Evolutionary conservation across 2,888 invertebrate species (phyloP).

Genomic region (Tetragonula carbonaria): DNA sequence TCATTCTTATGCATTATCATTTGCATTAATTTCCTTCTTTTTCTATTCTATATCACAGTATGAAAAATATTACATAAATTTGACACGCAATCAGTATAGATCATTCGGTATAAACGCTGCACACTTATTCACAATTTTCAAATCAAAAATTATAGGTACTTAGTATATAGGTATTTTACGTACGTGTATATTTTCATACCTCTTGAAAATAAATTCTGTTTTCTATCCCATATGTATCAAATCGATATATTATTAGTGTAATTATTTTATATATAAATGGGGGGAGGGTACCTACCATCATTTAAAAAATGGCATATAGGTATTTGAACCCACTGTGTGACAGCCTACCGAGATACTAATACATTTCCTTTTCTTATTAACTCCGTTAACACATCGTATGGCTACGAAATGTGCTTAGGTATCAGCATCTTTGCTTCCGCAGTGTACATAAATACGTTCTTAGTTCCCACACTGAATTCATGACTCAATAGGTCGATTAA

Average conservation of each 20-base stretch:
- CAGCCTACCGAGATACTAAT: constrained; percentile 54
- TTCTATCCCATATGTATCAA: constrained; percentile 54
- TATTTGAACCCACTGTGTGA: constrained; percentile 58
- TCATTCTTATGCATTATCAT: constrained; percentile 41
- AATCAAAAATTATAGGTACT: constrained; percentile 52
- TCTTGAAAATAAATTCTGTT: constrained; percentile 69
- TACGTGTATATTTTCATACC: constrained; percentile 59
- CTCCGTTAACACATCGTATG: constrained; percentile 27
- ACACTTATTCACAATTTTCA: constrained; percentile 55
- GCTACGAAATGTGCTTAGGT: constrained; percentile 23
- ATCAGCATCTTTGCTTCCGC: constrained; percentile 5
- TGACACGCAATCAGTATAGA: constrained; percentile 58
- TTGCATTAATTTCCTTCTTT: constrained; percentile 38
- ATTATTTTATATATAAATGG: constrained; percentile 52
- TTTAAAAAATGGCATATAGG: constrained; percentile 55
- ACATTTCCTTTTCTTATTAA: constrained; percentile 33
- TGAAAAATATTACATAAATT: constrained; percentile 72
- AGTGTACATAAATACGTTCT: constrained; percentile 13
- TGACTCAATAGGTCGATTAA: constrained; percentile 78
- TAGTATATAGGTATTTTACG: constrained; percentile 54
- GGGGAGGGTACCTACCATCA: constrained; percentile 68
- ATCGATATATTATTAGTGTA: constrained; percentile 55
- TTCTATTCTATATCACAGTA: constrained; percentile 76
- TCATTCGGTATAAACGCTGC: constrained; percentile 69
- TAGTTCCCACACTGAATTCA: constrained; percentile 37